phyloP scores from a whole-genome alignment of 2,113 vertebrate genomes.

The Eidolon helvum region DNA sequence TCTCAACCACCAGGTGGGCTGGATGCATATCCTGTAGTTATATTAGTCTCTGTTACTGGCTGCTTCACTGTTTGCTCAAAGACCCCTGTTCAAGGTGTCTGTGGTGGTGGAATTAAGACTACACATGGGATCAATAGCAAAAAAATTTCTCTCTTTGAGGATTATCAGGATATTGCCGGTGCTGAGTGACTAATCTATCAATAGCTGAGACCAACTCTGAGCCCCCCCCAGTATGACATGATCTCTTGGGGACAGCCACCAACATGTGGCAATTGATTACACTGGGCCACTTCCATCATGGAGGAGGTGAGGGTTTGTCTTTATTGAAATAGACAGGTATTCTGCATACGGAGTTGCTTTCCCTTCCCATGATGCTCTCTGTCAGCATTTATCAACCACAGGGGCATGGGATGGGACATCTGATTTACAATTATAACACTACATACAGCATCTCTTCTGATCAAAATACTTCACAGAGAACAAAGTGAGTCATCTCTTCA shows the following conservation, averaged over 20 bases:
- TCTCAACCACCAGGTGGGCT: neutral
- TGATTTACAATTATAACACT: neutral
- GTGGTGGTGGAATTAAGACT: neutral
- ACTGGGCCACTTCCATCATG: fast-evolving
- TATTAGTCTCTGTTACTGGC: fast-evolving
- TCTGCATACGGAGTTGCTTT: neutral
- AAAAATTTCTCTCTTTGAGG: neutral
- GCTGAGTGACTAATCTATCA: neutral
- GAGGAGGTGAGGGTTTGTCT: neutral
- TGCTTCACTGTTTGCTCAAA: too few relatives aligned
- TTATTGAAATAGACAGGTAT: neutral
- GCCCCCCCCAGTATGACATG: neutral
- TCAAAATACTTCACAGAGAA: neutral
- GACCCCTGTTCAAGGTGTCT: neutral
- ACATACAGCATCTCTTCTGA: neutral
- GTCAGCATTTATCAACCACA: neutral
- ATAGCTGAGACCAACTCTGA: neutral
- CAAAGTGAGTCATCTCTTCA: neutral
- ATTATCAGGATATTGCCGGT: neutral
- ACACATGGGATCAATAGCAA: too few relatives aligned
- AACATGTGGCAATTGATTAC: neutral
- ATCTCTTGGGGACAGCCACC: too few relatives aligned
- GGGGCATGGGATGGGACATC: too few relatives aligned
- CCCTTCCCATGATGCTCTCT: neutral
- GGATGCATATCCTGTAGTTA: neutral